Evolutionary conservation across 2,113 vertebrate genomes (phyloP), one percentile per base, ranked within the genome.

Genomic region (Mystacornis crossleyi): DNA sequence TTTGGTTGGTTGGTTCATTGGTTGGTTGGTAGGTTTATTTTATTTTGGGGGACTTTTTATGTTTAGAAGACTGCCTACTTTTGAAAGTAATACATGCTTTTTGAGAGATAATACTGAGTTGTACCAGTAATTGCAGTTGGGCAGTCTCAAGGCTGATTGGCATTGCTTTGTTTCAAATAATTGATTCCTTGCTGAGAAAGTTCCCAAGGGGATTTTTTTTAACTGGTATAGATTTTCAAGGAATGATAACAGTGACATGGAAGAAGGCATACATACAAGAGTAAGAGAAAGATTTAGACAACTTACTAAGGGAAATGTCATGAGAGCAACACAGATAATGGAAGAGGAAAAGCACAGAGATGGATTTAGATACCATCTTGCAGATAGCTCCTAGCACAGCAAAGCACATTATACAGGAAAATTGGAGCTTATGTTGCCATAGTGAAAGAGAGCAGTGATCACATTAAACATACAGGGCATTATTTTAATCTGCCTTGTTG

Each of bases 201-300:
- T 24, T 90, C 74, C 54, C 54, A 36, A 36, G 21, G 21, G 40
- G 4, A 31, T 77, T 31, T 64, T 6, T 81, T 85, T 93, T 51
- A 72, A 85, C 18, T 43, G 54, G 42, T 66, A n/a, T 34, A 73
- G 81, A 57, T 90, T 96, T 97, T 82, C 89, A 93, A 70, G 51
- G 50, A 82, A 8, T 42, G 48, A 38, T 42, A 90, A 80, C 10
- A 1, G 45, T 77, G 47, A 82, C 47, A 36, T 34, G 62, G 70
- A 91, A 80, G 38, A 77, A 40, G 18, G 33, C 7, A 80, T 24
- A 12, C 13, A 54, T 26, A 54, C 25, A 47, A 66, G 40, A 84
- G 17, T 34, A 86, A 89, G 42, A 69, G 26, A 81, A 87, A 75
- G 26, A 48, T 34, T 40, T 8, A 55, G 36, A 42, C 31, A 23